Evolutionary conservation across 2,888 invertebrate species (phyloP).

Genomic region (Drosophila silvestris): DNA sequence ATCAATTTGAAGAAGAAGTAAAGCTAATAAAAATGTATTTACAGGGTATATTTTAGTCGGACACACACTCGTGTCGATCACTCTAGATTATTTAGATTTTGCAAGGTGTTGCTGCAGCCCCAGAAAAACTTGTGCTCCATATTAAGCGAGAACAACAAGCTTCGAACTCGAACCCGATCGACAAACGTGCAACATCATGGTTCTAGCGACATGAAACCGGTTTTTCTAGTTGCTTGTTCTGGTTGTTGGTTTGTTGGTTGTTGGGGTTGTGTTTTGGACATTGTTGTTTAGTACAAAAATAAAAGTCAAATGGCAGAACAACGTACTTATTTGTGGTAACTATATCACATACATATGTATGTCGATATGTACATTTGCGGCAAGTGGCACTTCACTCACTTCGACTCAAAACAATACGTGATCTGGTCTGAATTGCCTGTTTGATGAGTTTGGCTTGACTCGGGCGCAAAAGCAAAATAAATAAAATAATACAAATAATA

Average conservation of each 20-base stretch:
- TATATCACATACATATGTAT: not conserved
- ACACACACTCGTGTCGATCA: not conserved
- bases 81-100: not conserved
- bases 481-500: not conserved
- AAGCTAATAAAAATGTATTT: not conserved
- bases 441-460: conserved; percentile 41
- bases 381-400: conserved; percentile 57
- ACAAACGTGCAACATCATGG: conserved; percentile 69
- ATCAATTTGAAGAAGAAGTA: not conserved
- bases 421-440: conserved; percentile 57
- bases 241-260: conserved; percentile 4
- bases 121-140: conserved; percentile 59
- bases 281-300: conserved; percentile 70
- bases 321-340: conserved; percentile 4
- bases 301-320: conserved; percentile 53
- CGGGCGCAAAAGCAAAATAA: not conserved
- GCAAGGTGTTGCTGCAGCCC: conserved; percentile 44
- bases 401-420: conserved; percentile 59
- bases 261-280: conserved; percentile 17
- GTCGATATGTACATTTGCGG: not conserved
- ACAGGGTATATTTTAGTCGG: not conserved
- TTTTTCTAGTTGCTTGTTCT: conserved; percentile 54
- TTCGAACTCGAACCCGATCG: conserved; percentile 38
- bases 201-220: conserved; percentile 70
- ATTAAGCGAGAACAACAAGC: conserved; percentile 41